These are phyloP conservation scores for Schizothorax lantsangensis DNA, from an alignment of 2,797 vertebrate genomes.

Conservation along the genomic window DNA sequence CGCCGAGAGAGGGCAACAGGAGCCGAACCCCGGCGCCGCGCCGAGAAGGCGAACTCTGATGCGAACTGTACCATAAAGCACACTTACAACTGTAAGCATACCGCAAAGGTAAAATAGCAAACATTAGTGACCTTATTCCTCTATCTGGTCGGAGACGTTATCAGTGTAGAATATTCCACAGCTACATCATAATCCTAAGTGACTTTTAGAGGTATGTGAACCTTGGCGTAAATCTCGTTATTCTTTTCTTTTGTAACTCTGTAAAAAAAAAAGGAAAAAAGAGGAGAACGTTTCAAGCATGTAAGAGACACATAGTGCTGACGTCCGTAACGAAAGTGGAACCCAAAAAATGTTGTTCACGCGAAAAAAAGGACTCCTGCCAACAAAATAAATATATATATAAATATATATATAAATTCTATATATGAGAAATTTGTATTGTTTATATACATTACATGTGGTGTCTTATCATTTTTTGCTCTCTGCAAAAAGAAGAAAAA, in stretches of 20 bases:
- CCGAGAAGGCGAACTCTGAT: constrained; percentile 72
- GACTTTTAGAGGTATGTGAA: constrained; percentile 95
- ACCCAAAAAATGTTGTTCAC: constrained; percentile 79
- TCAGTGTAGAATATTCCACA: constrained; percentile 89
- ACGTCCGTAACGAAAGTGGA: constrained; percentile 76
- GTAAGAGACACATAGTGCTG: constrained; percentile 79
- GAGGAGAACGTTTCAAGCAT: constrained; percentile 82
- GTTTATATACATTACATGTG: constrained; percentile 94
- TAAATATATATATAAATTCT: constrained; percentile 63
- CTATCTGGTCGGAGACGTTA: constrained; percentile 80
- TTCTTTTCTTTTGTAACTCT: constrained; percentile 77
- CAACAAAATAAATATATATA: constrained; percentile 78
- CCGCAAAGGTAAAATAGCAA: constrained; percentile 80
- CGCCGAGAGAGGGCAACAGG: constrained; percentile 58
- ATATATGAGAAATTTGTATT: constrained; percentile 86
- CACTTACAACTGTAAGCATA: constrained; percentile 87
- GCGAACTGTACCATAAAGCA: constrained; percentile 93
- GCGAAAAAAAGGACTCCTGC: constrained; percentile 86
- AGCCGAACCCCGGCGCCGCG: constrained; percentile 74
- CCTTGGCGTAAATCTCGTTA: constrained; percentile 79
- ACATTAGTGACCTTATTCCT: constrained; percentile 83
- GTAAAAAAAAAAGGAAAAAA: constrained; percentile 69
- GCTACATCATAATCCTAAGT: constrained; percentile 94
- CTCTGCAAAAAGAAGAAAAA: constrained; percentile 82
- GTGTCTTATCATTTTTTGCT: constrained; percentile 87